phyloP scores from a whole-genome alignment of 2,888 invertebrate species.

The Tenthredo livida region DNA sequence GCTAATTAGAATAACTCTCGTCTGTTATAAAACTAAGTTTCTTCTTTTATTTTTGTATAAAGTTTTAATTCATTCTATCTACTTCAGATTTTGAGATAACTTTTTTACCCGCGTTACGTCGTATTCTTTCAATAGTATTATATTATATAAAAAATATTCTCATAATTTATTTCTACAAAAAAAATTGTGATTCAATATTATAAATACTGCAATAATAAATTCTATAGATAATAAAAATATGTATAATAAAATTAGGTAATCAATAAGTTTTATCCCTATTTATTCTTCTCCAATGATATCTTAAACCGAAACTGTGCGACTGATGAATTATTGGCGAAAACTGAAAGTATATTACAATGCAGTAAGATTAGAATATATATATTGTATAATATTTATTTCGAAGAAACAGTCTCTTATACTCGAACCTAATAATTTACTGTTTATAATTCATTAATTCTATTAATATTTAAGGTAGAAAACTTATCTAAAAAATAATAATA shows the following conservation, averaged over 20 bases:
- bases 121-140: neutral
- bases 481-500: conserved; percentile 30
- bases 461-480: conserved; percentile 1
- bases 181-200: neutral
- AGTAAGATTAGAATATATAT: neutral
- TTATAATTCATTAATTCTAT: neutral
- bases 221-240: neutral
- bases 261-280: neutral
- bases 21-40: neutral
- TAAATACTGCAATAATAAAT: neutral
- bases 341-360: neutral
- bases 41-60: conserved; percentile 1
- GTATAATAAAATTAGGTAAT: neutral
- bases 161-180: neutral
- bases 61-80: too few relatives aligned
- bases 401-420: conserved; percentile 12
- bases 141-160: neutral
- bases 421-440: neutral
- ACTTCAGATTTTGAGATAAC: neutral
- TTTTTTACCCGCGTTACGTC: neutral
- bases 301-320: neutral
- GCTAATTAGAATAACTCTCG: neutral
- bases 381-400: neutral
- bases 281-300: neutral
- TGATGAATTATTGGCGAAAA: neutral